phyloP scores from a whole-genome alignment of 2,113 vertebrate genomes.

The Hemicordylus capensis region DNA sequence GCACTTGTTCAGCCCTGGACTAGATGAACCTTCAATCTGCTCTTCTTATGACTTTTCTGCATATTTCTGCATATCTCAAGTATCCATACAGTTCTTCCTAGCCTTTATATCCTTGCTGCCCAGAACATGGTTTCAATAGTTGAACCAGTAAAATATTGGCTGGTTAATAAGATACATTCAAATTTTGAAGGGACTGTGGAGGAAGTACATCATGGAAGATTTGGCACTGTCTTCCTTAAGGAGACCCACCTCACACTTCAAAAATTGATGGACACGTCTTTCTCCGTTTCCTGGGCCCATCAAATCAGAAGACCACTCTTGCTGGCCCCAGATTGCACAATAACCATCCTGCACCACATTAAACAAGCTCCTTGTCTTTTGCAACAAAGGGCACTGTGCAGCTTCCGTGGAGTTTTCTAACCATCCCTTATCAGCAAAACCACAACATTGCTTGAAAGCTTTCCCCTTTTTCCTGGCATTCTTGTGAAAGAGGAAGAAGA shows the following conservation, averaged over 20 bases:
- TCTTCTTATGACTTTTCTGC: too few species aligned
- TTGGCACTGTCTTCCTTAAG: neutral
- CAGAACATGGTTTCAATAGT: neutral
- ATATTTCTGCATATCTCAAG: too few species aligned
- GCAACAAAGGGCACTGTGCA: conserved; percentile 57
- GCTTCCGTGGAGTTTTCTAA: conserved; percentile 64
- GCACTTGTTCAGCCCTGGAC: too few species aligned
- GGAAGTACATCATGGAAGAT: neutral
- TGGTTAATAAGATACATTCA: neutral
- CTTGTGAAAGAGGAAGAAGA: conserved; percentile 57
- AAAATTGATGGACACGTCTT: neutral
- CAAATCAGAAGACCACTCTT: neutral
- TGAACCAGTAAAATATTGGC: neutral
- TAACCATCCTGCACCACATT: conserved; percentile 36
- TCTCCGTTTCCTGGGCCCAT: neutral
- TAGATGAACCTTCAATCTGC: too few species aligned
- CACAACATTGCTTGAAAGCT: conserved; percentile 52
- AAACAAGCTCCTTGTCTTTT: conserved; percentile 62
- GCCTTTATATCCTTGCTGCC: neutral
- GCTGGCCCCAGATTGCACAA: conserved; percentile 40
- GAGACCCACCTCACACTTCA: neutral
- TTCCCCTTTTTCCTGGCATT: conserved; percentile 19
- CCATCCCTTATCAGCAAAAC: conserved; percentile 61
- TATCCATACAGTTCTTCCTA: too few species aligned
- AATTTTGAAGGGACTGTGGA: neutral